These are phyloP conservation scores for Zaprionus tsacasi DNA, from an alignment of 1,140 invertebrate genomes.

Conservation along the genomic window DNA sequence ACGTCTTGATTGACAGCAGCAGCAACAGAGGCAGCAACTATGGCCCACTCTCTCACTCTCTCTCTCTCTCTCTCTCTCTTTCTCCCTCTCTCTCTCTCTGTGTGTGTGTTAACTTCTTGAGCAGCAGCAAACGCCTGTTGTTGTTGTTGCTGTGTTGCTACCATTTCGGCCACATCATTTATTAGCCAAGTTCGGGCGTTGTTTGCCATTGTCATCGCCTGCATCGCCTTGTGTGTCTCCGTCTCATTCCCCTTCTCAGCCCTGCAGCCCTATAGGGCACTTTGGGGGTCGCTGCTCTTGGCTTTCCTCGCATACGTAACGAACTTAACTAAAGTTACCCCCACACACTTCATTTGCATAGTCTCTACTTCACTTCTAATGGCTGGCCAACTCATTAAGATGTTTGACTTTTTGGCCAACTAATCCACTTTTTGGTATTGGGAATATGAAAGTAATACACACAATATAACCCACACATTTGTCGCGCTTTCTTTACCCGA, in stretches of 20 bases:
- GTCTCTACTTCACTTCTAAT: conserved; percentile 47
- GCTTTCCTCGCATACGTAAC: conserved; percentile 70
- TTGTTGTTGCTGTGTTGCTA: conserved; percentile 21
- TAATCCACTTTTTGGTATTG: conserved; percentile 29
- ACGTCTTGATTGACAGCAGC: conserved; percentile 73
- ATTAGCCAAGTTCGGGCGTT: conserved; percentile 52
- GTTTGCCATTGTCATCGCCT: conserved; percentile 34
- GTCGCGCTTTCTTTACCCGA: conserved; percentile 27
- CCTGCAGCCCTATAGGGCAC: conserved; percentile 8
- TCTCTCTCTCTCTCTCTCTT: no score
- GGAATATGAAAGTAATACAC: conserved; percentile 8
- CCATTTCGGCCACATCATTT: conserved; percentile 65
- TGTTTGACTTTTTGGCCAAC: conserved; percentile 38
- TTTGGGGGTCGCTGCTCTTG: conserved; percentile 16
- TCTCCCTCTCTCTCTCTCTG: not conserved
- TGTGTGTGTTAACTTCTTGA: conserved; percentile 13
- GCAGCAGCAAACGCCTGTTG: conserved; percentile 26
- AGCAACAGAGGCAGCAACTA: conserved; percentile 23
- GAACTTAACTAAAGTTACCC: conserved; percentile 75
- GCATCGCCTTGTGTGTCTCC: conserved; percentile 14
- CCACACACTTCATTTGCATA: conserved; percentile 67
- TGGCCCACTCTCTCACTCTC: not conserved
- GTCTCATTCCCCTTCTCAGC: conserved; percentile 17
- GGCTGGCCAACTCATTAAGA: conserved; percentile 69
- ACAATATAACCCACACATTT: conserved; percentile 19